Evolutionary conservation across 2,113 vertebrate genomes (phyloP), one percentile per base, ranked within the genome.

Genomic region (Aix galericulata): DNA sequence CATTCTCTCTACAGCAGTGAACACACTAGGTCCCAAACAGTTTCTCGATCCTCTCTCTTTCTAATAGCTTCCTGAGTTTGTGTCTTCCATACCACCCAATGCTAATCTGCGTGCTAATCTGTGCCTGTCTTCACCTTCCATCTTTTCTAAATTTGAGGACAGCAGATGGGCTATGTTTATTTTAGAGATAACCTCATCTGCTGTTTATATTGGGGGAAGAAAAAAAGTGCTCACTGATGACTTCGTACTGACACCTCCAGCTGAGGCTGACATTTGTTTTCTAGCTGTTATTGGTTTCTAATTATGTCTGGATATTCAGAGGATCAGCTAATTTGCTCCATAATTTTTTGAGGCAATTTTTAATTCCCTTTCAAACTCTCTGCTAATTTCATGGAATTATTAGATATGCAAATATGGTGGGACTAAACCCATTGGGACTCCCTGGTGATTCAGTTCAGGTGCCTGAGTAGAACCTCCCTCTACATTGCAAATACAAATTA

Each of bases 231-330:
- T 93, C 64, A 22, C 73, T 95, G 94, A 91, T 95, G 82, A 48
- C 73, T 95, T 94, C 88, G 53, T 96, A 80, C 85, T 86, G 93
- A 75, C 94, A 84, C 86, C 69, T 96, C 94, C 94, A 95, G 94
- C 95, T 97, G 94, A 91, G 82, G 69, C 93, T 96, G 93, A 52
- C 88, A 78, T 93, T 96, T 93, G 93, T 92, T 96, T 96, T 93
- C 56, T 66, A 90, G 95, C 92, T 79, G 17, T 93, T 90, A 89
- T 40, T 89, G 91, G 94, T 50, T 89, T 78, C 94, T 97, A 96
- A 97, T 97, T 90, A 93, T 12, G 73, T 69, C 72, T 83, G 90
- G 90, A 94, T 94, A 75, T 89, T 95, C 88, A 58, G 80, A 94
- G 77, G 72, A 92, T 92, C 93, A 84, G 95, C 69, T 88, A 88